Percentiles rank a stretch among this genome's conserved stretches.
Evolutionary conservation across 2,113 vertebrate genomes (phyloP).

Genomic region (Heteronetta atricapilla): DNA sequence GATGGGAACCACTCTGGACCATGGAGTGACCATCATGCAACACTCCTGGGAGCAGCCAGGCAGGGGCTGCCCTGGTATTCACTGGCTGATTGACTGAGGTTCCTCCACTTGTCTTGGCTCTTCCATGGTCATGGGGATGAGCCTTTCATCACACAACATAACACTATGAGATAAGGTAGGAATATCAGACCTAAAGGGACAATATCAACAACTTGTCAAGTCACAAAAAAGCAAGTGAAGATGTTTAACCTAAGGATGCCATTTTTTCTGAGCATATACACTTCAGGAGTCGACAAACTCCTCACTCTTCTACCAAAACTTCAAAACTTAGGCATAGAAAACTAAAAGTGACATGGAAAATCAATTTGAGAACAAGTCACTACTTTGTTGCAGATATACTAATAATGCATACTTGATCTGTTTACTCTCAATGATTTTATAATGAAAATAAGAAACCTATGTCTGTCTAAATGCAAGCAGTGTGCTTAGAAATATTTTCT

Average conservation of each 20-base stretch:
- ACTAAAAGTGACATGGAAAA: neutral
- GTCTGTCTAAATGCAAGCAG: neutral
- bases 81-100: neutral
- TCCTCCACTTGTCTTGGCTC: neutral
- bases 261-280: neutral
- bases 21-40: neutral
- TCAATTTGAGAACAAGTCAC: neutral
- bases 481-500: neutral
- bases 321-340: neutral
- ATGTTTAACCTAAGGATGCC: neutral
- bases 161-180: neutral
- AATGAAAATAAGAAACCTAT: neutral
- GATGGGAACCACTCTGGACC: too few species aligned
- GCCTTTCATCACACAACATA: neutral
- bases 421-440: neutral
- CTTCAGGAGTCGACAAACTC: neutral
- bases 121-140: neutral
- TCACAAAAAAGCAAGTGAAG: neutral
- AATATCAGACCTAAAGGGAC: neutral
- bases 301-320: neutral
- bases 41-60: too few species aligned
- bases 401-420: rapidly evolving
- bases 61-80: too few species aligned
- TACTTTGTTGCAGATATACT: neutral
- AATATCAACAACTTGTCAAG: neutral